Evolutionary conservation across 2,113 vertebrate genomes (phyloP).

Genomic region (Noturus placidus): DNA sequence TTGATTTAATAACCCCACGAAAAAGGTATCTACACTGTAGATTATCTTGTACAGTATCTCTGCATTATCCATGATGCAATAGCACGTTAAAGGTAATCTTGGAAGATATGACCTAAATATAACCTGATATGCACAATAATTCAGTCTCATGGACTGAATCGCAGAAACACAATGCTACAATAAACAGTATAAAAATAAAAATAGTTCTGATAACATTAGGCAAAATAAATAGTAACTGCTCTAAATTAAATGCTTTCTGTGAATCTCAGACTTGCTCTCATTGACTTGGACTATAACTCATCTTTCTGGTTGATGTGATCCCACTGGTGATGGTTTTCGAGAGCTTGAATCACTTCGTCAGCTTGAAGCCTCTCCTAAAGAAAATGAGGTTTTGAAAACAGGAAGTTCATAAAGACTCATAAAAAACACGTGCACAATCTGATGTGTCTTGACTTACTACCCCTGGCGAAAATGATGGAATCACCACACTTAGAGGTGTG

Average conservation of each 20-base stretch:
- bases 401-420: neutral
- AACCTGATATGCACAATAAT: conserved; percentile 51
- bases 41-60: neutral
- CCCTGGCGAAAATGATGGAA: no score
- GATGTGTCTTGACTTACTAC: no score
- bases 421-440: no score
- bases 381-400: neutral
- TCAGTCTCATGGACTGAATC: conserved; percentile 15
- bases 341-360: conserved; percentile 85
- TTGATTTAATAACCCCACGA: neutral
- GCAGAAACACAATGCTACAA: conserved; percentile 64
- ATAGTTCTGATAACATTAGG: conserved; percentile 83
- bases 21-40: neutral
- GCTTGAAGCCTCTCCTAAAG: conserved; percentile 91
- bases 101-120: conserved; percentile 22
- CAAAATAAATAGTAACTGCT: conserved; percentile 87
- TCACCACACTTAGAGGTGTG: no score
- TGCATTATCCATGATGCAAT: neutral
- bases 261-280: conserved; percentile 53
- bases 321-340: conserved; percentile 76
- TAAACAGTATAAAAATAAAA: conserved; percentile 93
- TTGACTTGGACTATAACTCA: conserved; percentile 77
- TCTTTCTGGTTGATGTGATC: conserved; percentile 89
- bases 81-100: neutral
- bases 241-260: conserved; percentile 55